Base-by-base conservation (phyloP, 2,888 invertebrate species). In the Itoplectis maculator region DNA sequence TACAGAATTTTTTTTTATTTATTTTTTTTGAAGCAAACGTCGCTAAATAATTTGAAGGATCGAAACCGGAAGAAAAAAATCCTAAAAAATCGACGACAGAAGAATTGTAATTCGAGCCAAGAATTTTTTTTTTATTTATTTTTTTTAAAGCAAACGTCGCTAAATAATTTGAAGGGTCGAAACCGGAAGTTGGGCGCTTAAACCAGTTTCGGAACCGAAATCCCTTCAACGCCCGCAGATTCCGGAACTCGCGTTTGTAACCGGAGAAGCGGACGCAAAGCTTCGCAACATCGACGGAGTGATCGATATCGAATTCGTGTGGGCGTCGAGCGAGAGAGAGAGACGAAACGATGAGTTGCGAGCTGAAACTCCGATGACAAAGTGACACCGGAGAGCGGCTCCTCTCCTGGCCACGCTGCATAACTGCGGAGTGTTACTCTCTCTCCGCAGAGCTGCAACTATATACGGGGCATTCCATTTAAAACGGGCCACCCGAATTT, bases 331-430 rank as follows among this genome's bases (percentile, higher is more conserved):
- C n/a, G n/a, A n/a, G n/a, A n/a, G n/a, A n/a, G n/a, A n/a, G n/a
- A n/a, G n/a, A n/a, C n/a, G n/a, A n/a, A n/a, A n/a, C n/a, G n/a
- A n/a, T n/a, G n/a, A n/a, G n/a, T 61, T 49, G 56, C 8, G 13
- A 3, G 29, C 23, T 13, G 29, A 70, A 59, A 65, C 78, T 81
- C 81, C 40, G 70, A 79, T 80, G 68, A 85, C 76, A 85, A 84
- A 84, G 79, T 70, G 76, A 76, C 76, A 83, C 40, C 54, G 45
- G 82, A 80, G 72, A 81, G 37, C 70, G 61, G 18, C 15, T 15
- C 37, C 37, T 59, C 65, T 35, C 61, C 51, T 54, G 45, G 18
- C 23, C 9, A 9, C 47, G 45, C 29, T 49, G 35, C 73, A 49
- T 37, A 11, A 61, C 13, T 9, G 13, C 59, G 7, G 35, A 42